Base-by-base conservation (phyloP, 1,140 invertebrate genomes). In the Leguminivora glycinivorella region DNA sequence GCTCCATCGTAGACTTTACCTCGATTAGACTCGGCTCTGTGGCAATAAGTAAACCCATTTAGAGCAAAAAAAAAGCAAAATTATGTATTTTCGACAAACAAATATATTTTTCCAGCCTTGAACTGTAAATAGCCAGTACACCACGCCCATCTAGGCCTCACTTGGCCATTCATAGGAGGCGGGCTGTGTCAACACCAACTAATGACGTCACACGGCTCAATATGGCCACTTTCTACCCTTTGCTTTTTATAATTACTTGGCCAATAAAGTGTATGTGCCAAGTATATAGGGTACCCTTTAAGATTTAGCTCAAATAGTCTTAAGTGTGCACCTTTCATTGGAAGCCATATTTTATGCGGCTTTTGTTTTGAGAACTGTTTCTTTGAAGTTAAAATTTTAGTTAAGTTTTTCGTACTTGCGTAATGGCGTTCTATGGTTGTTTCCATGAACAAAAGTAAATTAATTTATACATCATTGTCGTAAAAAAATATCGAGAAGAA, bases 181-280 rank as follows among this genome's bases (percentile, higher is more conserved):
- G 82, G 80, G 75, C 70, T 79, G 60, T 78, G 80, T 79, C 70
- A 83, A 83, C 82, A 82, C 29, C 63, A 69, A 58, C 77, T 82
- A 82, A 83, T 83, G 82, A 83, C 82, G 82, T 83, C 82, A 76
- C 70, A 79, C 78, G 75, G 76, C 75, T 79, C 80, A 79, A 83
- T 73, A 83, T 83, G 77, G 82, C 80, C 77, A 83, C 82, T 83
- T 78, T 25, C 75, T 76, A 73, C 80, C 80, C 78, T 77, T 83
- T 80, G 76, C 81, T 75, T 77, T 76, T 77, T 76, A 78, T 81
- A 78, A 78, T 78, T 82, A 80, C 78, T 80, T 76, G 74, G 74
- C 75, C 72, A 76, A 78, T 70, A 71, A 70, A 74, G 71, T 60
- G 70, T 69, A 72, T 69, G 72, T 56, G n/a, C 19, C 38, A 34